Percentiles rank a stretch among this genome's conserved stretches.
These are phyloP conservation scores for Pseudolaguvia tuberculata DNA, from an alignment of 2,113 vertebrate genomes.

Conservation along the genomic window DNA sequence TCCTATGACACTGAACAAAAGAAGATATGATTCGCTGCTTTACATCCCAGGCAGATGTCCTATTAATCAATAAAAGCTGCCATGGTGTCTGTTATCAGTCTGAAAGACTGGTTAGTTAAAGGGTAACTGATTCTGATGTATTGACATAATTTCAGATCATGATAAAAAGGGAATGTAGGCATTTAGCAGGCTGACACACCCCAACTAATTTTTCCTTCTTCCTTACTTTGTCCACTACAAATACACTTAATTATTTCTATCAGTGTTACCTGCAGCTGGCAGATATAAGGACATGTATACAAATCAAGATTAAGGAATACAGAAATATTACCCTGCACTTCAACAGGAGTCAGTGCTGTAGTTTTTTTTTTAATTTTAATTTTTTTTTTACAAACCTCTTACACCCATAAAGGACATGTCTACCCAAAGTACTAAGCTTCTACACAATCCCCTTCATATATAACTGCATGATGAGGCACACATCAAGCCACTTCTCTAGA, in stretches of 20 bases:
- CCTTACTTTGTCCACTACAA: neutral
- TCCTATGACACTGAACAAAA: too few species aligned
- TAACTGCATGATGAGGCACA: conserved; percentile 25
- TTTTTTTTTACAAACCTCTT: conserved; percentile 2
- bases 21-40: too few species aligned
- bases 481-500: neutral
- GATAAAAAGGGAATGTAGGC: neutral
- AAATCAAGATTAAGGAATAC: conserved; percentile 24
- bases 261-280: conserved; percentile 26
- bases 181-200: neutral
- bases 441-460: conserved; percentile 35
- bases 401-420: conserved; percentile 23
- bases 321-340: conserved; percentile 21
- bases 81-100: too few species aligned
- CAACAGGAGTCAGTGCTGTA: conserved; percentile 27
- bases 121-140: neutral
- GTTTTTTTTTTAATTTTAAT: too few species aligned
- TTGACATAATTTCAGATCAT: neutral
- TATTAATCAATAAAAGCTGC: too few species aligned
- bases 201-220: too few species aligned
- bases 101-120: neutral
- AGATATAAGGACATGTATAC: conserved; percentile 6
- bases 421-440: conserved; percentile 41
- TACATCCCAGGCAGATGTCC: too few species aligned
- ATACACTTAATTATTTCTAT: conserved; percentile 1